Evolutionary conservation across 1,140 invertebrate genomes (phyloP).

Genomic region (Pogonus chalceus): DNA sequence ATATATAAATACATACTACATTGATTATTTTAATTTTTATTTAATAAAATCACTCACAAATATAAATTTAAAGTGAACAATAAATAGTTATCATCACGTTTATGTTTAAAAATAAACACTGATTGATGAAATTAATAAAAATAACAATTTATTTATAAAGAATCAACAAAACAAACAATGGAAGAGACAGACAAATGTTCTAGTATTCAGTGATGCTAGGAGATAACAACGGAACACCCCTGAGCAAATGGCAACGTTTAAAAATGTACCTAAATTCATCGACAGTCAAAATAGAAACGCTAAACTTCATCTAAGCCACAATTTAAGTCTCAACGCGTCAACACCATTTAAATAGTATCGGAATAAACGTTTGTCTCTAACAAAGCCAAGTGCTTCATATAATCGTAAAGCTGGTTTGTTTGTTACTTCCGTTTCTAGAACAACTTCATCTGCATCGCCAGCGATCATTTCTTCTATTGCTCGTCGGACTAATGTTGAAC

Average conservation of each 20-base stretch:
- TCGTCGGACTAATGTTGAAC: slow-evolving; percentile 61
- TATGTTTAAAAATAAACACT: too few relatives aligned
- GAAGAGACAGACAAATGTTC: neutral
- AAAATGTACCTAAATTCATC: neutral
- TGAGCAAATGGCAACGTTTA: slow-evolving; percentile 4
- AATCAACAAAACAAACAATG: too few relatives aligned
- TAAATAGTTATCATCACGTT: too few relatives aligned
- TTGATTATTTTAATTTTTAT: too few relatives aligned
- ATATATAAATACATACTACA: too few relatives aligned
- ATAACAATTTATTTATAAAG: too few relatives aligned
- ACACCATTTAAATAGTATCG: slow-evolving; percentile 99
- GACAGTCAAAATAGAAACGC: slow-evolving; percentile 8
- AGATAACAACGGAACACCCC: neutral
- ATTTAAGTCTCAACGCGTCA: slow-evolving; percentile 92
- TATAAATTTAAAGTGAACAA: too few relatives aligned
- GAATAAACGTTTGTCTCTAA: slow-evolving; percentile 94
- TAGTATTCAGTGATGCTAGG: neutral
- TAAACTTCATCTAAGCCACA: slow-evolving; percentile 86
- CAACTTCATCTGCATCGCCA: slow-evolving; percentile 94
- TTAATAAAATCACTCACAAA: too few relatives aligned
- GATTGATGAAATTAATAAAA: too few relatives aligned
- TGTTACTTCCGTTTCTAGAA: slow-evolving; percentile 98
- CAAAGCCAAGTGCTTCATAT: slow-evolving; percentile 97
- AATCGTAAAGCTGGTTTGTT: slow-evolving; percentile 90
- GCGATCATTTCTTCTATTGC: slow-evolving; percentile 83